These are phyloP conservation scores for Phycodurus eques DNA, from an alignment of 2,113 vertebrate species.

Conservation along the genomic window DNA sequence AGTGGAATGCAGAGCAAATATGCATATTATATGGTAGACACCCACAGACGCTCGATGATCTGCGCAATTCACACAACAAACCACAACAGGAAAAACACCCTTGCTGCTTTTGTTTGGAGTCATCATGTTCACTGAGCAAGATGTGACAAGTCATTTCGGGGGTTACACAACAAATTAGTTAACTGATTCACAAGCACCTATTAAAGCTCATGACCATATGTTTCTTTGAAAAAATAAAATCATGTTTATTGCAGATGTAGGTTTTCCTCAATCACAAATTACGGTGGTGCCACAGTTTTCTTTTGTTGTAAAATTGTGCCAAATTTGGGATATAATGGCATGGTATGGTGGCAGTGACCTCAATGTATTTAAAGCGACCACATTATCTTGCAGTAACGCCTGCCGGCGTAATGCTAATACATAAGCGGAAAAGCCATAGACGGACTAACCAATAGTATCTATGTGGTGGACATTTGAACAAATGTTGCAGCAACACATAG, in stretches of 20 bases:
- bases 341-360: no score
- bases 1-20: slow-evolving; percentile 46
- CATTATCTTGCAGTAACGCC: no score
- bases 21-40: slow-evolving; percentile 45
- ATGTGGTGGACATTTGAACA: no score
- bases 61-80: slow-evolving; percentile 29
- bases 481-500: background rate
- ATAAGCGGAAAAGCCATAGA: no score
- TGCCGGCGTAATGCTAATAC: no score
- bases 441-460: no score
- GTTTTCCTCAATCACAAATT: no score
- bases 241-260: no score
- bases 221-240: background rate
- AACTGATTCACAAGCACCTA: slow-evolving; percentile 5
- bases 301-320: no score
- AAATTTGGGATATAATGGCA: no score
- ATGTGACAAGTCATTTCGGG: slow-evolving; percentile 14
- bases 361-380: no score
- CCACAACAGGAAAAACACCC: slow-evolving; percentile 17
- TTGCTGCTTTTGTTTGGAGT: slow-evolving; percentile 24
- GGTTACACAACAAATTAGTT: slow-evolving; percentile 14
- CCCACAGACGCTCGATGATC: slow-evolving; percentile 34
- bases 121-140: slow-evolving; percentile 17
- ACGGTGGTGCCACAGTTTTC: no score
- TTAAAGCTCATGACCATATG: background rate